Evolutionary conservation across 1,140 invertebrate genomes (phyloP).

Genomic region (Rhyzopertha dominica): DNA sequence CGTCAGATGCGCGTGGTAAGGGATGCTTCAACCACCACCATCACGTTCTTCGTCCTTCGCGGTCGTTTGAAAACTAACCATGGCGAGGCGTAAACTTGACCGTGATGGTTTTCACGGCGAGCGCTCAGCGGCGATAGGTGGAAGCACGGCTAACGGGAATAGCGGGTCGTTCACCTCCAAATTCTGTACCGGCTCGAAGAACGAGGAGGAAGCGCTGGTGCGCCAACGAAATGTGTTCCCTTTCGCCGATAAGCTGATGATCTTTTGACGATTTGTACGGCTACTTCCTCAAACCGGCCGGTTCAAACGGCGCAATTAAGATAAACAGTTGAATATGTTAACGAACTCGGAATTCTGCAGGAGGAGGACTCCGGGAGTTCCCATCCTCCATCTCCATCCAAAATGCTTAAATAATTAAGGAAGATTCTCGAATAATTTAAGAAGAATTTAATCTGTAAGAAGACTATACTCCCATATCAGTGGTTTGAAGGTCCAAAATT

Average conservation of each 20-base stretch:
- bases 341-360: no score
- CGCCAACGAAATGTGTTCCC: slow-evolving; percentile 14
- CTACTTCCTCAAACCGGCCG: not conserved
- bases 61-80: slow-evolving; percentile 42
- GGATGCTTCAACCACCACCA: slow-evolving; percentile 19
- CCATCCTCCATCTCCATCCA: no score
- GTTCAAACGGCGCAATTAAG: slow-evolving; percentile 10
- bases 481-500: no score
- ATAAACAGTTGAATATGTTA: slow-evolving; percentile 13
- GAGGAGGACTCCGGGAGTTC: no score
- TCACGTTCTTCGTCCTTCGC: slow-evolving; percentile 27
- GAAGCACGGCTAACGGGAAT: slow-evolving; percentile 41
- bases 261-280: slow-evolving; percentile 3
- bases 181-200: slow-evolving; percentile 24
- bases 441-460: no score
- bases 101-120: slow-evolving; percentile 34
- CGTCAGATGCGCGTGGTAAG: slow-evolving; percentile 27
- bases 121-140: slow-evolving; percentile 33
- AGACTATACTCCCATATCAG: no score
- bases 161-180: slow-evolving; percentile 43
- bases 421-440: no score
- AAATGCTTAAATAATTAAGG: no score
- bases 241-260: not conserved
- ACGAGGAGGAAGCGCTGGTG: slow-evolving; percentile 6
- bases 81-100: slow-evolving; percentile 44